Conservation (phyloP, 2,888 invertebrate species). For the Protodeltote pygarga region DNA sequence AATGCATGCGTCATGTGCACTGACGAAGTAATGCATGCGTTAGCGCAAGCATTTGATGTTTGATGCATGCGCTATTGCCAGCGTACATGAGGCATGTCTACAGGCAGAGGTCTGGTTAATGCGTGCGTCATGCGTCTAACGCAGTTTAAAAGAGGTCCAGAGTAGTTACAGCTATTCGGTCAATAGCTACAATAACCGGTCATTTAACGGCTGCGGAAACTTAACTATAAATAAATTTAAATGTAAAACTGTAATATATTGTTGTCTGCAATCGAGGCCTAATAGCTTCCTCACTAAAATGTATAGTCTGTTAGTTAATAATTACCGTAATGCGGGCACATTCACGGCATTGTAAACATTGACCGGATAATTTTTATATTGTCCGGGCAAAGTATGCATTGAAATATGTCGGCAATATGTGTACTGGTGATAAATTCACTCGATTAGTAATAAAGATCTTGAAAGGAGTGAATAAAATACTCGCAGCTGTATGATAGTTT, state of each 20-base stretch:
- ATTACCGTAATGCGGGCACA: conserved; percentile 15
- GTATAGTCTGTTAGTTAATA: conserved; percentile 59
- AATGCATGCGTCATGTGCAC: too few relatives aligned
- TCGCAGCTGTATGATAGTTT: conserved; percentile 19
- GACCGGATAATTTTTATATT: conserved; percentile 1
- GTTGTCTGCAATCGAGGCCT: conserved; percentile 67
- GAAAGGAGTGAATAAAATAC: conserved; percentile 8
- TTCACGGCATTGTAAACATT: conserved; percentile 13
- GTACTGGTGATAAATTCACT: conserved; percentile 7
- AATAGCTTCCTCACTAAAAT: conserved; percentile 61
- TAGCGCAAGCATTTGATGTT: too few relatives aligned
- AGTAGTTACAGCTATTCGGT: conserved; percentile 1
- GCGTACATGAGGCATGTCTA: too few relatives aligned
- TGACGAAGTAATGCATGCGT: too few relatives aligned
- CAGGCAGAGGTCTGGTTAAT: too few relatives aligned
- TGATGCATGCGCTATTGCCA: too few relatives aligned
- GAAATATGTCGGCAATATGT: background rate
- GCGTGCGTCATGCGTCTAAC: too few relatives aligned
- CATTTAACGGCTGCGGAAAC: conserved; percentile 23
- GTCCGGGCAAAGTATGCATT: conserved; percentile 1
- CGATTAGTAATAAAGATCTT: conserved; percentile 12
- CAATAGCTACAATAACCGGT: conserved; percentile 25
- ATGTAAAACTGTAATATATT: conserved; percentile 66
- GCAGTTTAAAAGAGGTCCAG: conserved; percentile 1
- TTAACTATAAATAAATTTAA: conserved; percentile 44